Base-by-base conservation (phyloP, 2,888 invertebrate species). In the Cremastinae sp. region DNA sequence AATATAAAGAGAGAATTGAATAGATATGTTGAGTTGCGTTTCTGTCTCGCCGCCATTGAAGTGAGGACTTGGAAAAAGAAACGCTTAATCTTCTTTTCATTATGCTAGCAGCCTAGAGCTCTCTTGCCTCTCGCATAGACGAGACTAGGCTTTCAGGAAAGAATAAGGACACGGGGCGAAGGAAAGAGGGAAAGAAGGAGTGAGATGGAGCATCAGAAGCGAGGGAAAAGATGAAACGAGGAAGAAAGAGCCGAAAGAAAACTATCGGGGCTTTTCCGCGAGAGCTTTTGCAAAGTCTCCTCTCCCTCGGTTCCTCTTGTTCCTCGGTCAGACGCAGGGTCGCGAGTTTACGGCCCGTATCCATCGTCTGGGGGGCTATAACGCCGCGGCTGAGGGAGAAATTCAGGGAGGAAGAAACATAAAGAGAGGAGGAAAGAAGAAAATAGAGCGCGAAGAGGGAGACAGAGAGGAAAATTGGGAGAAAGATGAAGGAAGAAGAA, bases 281-380 rank as follows among this genome's bases (percentile, higher is more conserved):
- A 68, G 43, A 53, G 68, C 65, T 64, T 64, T 73, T 61, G 41
- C 45, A 43, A 51, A 22, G 61, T 36, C 41, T 18, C 74, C 53
- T 22, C 41, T n/a, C 43, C 49, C 49, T 47, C 54, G 45, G 45
- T 28, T 45, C 56, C 34, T 54, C 68, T 51, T 65, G 70, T 66
- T 41, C 68, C 58, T 66, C 76, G 62, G 69, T 65, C 69, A 73
- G 64, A 61, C 59, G 62, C 62, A 68, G 64, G 62, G 69, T 69
- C 64, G 59, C 81, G 84, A 83, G 84, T 86, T 86, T 86, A 86
- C 85, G 85, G 85, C 79, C 82, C 81, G 82, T 82, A 83, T 84
- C 83, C 82, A 28, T 5, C 82, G 83, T 81, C 79, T 83, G 79
- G 81, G 78, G 82, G 28, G 79, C 83, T 83, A 75, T 62, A 69